A percentile compares a stretch with the other conserved stretches of the same genome.
Conservation (phyloP, 64 coral and sea anemone species). For the Actinia equina region DNA sequence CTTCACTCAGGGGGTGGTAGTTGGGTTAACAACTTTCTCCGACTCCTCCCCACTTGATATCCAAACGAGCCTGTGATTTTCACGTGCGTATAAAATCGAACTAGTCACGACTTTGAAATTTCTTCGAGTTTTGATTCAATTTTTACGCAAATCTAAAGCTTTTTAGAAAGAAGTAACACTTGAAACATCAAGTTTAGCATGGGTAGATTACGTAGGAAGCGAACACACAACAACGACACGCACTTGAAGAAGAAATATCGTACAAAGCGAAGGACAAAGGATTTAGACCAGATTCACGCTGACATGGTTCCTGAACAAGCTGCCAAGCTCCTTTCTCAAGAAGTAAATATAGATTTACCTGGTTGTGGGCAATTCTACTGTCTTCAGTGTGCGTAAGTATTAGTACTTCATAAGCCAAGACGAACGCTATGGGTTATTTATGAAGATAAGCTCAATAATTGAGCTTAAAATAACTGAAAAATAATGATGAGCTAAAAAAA, state of each 20-base stretch:
- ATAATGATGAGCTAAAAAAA: too few relatives aligned
- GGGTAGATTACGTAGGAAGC: constrained; percentile 78
- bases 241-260: constrained; percentile 97
- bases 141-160: neutral
- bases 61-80: neutral
- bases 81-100: neutral
- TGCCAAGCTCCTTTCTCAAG: constrained; percentile 83
- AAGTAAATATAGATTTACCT: constrained; percentile 77
- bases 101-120: neutral
- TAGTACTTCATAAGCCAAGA: too few relatives aligned
- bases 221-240: constrained; percentile 89
- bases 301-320: constrained; percentile 83
- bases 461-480: too few relatives aligned
- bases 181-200: constrained; percentile 26
- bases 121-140: neutral
- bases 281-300: constrained; percentile 92
- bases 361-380: constrained; percentile 92
- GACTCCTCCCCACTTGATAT: neutral
- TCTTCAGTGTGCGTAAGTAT: constrained; percentile 93
- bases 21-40: neutral
- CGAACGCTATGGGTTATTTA: too few relatives aligned
- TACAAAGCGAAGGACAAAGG: constrained; percentile 74
- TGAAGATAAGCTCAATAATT: neutral
- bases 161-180: neutral
- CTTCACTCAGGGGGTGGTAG: neutral